Evolutionary conservation across 2,113 vertebrate species (phyloP), one percentile per base, ranked within the genome.

Genomic region (Podarcis raffonei): DNA sequence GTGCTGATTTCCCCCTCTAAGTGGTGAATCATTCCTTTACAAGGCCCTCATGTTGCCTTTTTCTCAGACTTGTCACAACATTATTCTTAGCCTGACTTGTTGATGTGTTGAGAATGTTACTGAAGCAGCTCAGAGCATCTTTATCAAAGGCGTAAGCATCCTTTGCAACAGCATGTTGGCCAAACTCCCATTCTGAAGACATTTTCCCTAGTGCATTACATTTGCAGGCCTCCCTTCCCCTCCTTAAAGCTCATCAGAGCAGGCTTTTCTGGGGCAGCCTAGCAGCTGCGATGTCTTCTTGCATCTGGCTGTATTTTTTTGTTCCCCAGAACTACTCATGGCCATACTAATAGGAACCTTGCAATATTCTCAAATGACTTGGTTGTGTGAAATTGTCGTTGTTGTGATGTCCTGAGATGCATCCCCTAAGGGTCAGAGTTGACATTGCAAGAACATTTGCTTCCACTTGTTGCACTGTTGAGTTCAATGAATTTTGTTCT

Each of bases 11-110:
- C 81, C 72, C 13, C 32, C 79, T 66, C 62, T 62, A 20, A 20
- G 8, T 2, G 68, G 27, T 66, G 82, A 91, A 59, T 84, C 72
- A 66, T 25, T 88, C 48, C 39, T 81, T 83, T 39, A 82, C 0
- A 2, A 87, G 71, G 59, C 35, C 18, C 81, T 84, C 30, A 0
- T 75, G 20, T 18, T 92, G 15, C 74, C 0, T 0, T 84, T 88
- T 53, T 83, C 15, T 88, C 57, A 53, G n/a, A 88, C 25, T 23
- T 92, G 78, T 72, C 87, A 89, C 68, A 93, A 71, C 22, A 4
- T 4, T 30, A 0, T 78, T 88, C 59, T 18, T 77, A 68, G 30
- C 59, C 37, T 69, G 85, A 16, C 89, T 79, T 32, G 57, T 7
- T 81, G 78, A 1, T 83, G 35, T 69, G 77, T 42, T 37, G 80